These are phyloP conservation scores for Heliconius eleuchia DNA, from an alignment of 1,140 invertebrate species.

Conservation along the genomic window DNA sequence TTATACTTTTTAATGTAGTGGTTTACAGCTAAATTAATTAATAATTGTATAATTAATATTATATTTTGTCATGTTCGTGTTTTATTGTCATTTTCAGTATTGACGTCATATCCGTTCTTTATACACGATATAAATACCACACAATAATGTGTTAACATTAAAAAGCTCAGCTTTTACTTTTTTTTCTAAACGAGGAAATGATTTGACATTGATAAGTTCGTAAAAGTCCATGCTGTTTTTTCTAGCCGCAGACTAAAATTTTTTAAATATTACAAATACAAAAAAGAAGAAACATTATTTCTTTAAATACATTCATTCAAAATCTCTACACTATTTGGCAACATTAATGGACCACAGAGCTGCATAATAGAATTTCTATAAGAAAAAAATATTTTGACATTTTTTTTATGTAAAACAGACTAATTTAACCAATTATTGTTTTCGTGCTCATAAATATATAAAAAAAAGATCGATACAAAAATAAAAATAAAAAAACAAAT, in stretches of 20 bases:
- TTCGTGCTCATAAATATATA: background rate
- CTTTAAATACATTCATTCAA: background rate
- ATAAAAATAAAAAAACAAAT: too few species aligned
- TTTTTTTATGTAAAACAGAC: background rate
- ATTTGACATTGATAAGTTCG: too few species aligned
- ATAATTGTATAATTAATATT: background rate
- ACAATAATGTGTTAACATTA: background rate
- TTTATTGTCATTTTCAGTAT: conserved; percentile 21
- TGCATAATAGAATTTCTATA: background rate
- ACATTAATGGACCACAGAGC: conserved; percentile 8
- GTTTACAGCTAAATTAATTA: background rate
- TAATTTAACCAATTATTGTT: background rate
- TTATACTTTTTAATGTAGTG: too few species aligned
- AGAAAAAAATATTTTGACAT: background rate
- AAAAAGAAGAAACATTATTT: background rate
- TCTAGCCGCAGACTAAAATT: background rate
- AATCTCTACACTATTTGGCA: conserved; percentile 6
- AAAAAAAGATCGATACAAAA: too few species aligned
- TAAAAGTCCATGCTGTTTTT: too few species aligned
- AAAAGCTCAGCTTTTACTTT: background rate
- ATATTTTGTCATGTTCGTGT: conserved; percentile 22
- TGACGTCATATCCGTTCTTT: background rate
- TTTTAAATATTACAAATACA: background rate
- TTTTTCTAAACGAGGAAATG: too few species aligned
- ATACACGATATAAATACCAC: background rate